These are phyloP conservation scores for Macquaria ambigua DNA, from an alignment of 2,113 vertebrate species.

Conservation along the genomic window DNA sequence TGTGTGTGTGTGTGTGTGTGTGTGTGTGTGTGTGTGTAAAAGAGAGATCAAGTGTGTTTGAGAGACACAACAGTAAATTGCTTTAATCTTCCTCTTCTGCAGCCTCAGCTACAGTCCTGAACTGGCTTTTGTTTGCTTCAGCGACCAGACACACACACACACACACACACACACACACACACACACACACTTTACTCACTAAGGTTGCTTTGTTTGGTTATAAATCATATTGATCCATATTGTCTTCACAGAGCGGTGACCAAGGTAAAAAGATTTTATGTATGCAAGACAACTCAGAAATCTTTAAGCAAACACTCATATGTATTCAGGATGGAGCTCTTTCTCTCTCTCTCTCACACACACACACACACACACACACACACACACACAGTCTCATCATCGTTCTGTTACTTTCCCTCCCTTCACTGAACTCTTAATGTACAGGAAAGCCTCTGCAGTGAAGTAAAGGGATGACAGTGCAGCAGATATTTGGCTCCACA, in stretches of 20 bases:
- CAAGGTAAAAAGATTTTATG: neutral
- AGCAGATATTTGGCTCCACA: neutral
- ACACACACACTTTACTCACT: neutral
- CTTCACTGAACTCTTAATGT: constrained; percentile 6
- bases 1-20: too few species aligned
- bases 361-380: neutral
- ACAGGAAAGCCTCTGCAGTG: constrained; percentile 6
- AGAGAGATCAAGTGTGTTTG: neutral
- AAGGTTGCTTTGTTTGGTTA: neutral
- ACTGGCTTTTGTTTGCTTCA: constrained; percentile 1
- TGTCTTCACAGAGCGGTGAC: neutral
- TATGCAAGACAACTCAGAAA: neutral
- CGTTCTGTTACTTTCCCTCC: neutral
- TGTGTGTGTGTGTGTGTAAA: too few species aligned
- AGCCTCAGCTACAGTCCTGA: neutral
- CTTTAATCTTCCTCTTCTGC: constrained; percentile 29
- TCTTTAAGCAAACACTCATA: constrained; percentile 8
- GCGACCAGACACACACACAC: neutral
- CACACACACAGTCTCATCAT: neutral
- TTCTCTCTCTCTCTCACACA: neutral
- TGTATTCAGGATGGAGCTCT: neutral
- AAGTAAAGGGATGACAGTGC: neutral
- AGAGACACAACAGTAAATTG: constrained; percentile 11
- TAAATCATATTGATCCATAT: constrained; percentile 16
- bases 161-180: neutral